These are phyloP conservation scores for Thaumatotibia leucotreta DNA, from an alignment of 1,140 invertebrate species.

Conservation along the genomic window DNA sequence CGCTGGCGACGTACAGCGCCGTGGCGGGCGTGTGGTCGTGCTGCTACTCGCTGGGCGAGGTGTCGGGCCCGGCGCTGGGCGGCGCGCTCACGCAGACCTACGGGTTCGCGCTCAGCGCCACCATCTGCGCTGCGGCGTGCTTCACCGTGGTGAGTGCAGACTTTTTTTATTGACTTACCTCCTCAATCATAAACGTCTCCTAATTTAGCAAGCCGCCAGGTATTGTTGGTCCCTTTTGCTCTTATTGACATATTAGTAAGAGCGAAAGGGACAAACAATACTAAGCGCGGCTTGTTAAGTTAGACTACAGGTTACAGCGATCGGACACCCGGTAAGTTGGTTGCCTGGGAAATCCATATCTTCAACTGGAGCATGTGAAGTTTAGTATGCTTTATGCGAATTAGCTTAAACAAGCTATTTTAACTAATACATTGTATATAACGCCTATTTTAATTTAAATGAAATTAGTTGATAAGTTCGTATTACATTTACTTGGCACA, in stretches of 20 bases:
- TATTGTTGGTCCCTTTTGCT: no score
- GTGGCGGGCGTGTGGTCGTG: slow-evolving; percentile 86
- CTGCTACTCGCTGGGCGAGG: slow-evolving; percentile 85
- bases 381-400: slow-evolving; percentile 61
- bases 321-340: no score
- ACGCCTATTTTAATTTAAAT: slow-evolving; percentile 20
- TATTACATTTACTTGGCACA: not conserved
- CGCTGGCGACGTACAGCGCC: slow-evolving; percentile 82
- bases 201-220: no score
- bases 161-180: no score
- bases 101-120: slow-evolving; percentile 82
- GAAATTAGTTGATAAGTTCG: not conserved
- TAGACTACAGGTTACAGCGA: no score
- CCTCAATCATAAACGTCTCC: no score
- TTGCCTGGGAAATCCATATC: no score
- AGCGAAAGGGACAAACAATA: no score
- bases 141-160: slow-evolving; percentile 79
- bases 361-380: slow-evolving; percentile 77
- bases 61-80: slow-evolving; percentile 83
- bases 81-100: slow-evolving; percentile 81
- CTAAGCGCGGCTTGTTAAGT: no score
- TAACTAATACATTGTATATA: slow-evolving; percentile 19
- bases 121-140: slow-evolving; percentile 80
- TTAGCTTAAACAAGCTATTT: slow-evolving; percentile 5
- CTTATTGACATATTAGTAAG: no score